Conservation (phyloP, 2,113 vertebrate genomes). For the Micronycteris hirsuta region DNA sequence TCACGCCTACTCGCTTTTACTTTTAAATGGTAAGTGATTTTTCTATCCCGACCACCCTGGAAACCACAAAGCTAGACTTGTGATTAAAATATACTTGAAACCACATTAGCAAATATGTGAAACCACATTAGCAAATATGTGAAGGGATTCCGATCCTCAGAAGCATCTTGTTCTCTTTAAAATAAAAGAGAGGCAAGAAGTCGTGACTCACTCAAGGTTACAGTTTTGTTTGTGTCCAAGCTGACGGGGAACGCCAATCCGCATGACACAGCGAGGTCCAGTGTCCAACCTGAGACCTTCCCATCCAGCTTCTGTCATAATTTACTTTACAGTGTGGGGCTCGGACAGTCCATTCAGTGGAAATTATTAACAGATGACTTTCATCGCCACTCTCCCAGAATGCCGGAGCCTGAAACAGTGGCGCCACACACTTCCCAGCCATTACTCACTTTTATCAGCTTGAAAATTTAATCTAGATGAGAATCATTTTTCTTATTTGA, state of each 20-base stretch:
- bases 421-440: not conserved
- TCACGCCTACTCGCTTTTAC: conserved; percentile 39
- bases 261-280: not conserved
- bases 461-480: not conserved
- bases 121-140: conserved; percentile 24
- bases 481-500: not conserved
- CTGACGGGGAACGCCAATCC: not conserved
- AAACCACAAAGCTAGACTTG: conserved; percentile 48
- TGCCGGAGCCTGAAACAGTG: not conserved
- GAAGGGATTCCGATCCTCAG: not conserved
- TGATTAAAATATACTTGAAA: conserved; percentile 13
- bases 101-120: not conserved
- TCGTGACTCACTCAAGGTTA: not conserved
- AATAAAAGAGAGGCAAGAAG: conserved; percentile 14
- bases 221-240: not conserved
- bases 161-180: not conserved
- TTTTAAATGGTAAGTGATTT: conserved; percentile 56
- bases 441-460: not conserved
- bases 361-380: conserved; percentile 50
- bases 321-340: conserved; percentile 56
- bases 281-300: conserved; percentile 41
- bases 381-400: not conserved
- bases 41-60: conserved; percentile 42
- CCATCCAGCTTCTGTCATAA: conserved; percentile 37
- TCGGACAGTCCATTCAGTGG: not conserved